phyloP scores from a whole-genome alignment of 2,797 vertebrate species.

The Loris lydekkerianus region DNA sequence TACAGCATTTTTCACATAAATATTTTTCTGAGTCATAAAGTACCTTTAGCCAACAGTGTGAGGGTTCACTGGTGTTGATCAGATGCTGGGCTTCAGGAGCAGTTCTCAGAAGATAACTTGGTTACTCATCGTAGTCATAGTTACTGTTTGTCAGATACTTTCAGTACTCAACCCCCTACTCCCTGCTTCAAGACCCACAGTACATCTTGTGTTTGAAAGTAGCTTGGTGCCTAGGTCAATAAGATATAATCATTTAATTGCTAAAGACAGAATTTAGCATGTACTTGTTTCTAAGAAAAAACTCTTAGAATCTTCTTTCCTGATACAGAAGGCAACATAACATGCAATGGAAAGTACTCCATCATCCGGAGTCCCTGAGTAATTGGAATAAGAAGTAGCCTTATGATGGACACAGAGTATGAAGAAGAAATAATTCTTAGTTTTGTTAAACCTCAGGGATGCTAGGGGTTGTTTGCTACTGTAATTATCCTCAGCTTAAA shows the following conservation, averaged over 20 bases:
- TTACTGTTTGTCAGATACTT: not conserved
- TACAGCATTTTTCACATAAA: not conserved
- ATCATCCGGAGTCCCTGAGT: not conserved
- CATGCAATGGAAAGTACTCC: accelerated
- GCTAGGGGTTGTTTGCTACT: not conserved
- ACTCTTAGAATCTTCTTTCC: not conserved
- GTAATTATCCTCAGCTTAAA: not conserved
- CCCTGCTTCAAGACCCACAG: accelerated
- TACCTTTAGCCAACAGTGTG: not conserved
- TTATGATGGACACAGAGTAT: not conserved
- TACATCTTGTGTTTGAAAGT: not conserved
- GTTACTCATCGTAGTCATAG: not conserved
- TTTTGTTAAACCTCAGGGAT: not conserved
- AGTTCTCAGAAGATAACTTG: not conserved
- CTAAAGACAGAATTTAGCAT: not conserved
- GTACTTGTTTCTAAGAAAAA: not conserved
- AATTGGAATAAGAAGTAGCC: not conserved
- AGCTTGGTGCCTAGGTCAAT: not conserved
- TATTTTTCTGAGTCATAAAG: not conserved
- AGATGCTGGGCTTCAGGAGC: not conserved
- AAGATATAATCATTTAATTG: not conserved
- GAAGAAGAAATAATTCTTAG: not conserved
- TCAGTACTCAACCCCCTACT: not conserved
- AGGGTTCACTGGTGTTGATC: not conserved
- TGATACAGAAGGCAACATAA: not conserved